Base-by-base conservation (phyloP, 2,797 vertebrate genomes). In the Botia kubotai region DNA sequence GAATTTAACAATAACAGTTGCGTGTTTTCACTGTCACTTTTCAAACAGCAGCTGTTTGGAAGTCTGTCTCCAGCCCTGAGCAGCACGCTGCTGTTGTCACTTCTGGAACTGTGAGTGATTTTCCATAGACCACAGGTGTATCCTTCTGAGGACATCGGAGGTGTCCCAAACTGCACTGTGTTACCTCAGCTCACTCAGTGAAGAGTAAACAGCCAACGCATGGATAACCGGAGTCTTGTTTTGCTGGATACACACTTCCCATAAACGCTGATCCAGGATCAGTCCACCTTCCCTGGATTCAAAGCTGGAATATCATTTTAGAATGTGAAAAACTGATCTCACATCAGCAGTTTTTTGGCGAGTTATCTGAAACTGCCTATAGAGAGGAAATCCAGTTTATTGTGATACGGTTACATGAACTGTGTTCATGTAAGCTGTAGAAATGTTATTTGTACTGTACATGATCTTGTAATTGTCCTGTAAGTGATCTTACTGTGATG, bases 121-220 rank as follows among this genome's bases (percentile, higher is more conserved):
- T 84, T 67, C 72, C 72, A 82, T 67, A 73, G 33, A 19, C 3
- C 33, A 19, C 86, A 85, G 86, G 79, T 87, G 86, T 75, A 83
- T 87, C 86, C 83, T 79, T 65, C n/a, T 77, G 63, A 79, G 73
- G 69, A 81, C 74, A 77, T 53, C n/a, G 43, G 75, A 78, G 74
- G 79, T 81, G 79, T 77, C 55, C 80, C 4, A 1, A 26, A 63
- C 55, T 66, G 55, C 74, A 63, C 48, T 75, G 33, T 33, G 66
- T 63, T 39, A 82, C 72, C 80, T 57, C 67, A 71, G n/a, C 14
- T 72, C 67, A 26, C 17, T 39, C 21, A 43, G 43, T 58, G 36
- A 79, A 58, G 33, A 75, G 39, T 50, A 74, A 73, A 62, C 77
- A 33, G 33, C 33, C 33, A 69, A 57, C 65, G 36, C 68, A 11